These are phyloP conservation scores for Odontocerum albicorne DNA, from an alignment of 2,888 invertebrate species.

Conservation along the genomic window DNA sequence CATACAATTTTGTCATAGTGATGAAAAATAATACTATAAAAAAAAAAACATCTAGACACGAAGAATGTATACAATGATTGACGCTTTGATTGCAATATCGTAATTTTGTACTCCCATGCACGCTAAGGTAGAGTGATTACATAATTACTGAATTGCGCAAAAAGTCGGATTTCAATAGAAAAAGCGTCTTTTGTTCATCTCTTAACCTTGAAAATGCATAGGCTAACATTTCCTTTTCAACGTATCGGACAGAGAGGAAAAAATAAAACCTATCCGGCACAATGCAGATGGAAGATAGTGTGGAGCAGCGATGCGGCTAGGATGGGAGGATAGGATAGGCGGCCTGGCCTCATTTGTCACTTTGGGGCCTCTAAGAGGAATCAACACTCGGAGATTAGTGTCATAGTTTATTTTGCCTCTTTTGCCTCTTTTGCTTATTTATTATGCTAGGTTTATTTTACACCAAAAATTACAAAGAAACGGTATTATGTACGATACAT, in stretches of 20 bases:
- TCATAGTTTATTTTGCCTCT: too few relatives aligned
- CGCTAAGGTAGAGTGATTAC: slow-evolving; percentile 28
- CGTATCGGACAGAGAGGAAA: background rate
- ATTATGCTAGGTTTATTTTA: too few relatives aligned
- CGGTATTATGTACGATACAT: too few relatives aligned
- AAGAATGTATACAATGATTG: slow-evolving; percentile 11
- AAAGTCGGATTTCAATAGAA: slow-evolving; percentile 28
- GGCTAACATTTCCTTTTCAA: slow-evolving; percentile 31
- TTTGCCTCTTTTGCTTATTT: too few relatives aligned
- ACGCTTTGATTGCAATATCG: slow-evolving; percentile 24
- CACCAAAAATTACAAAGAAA: too few relatives aligned
- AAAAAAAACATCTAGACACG: background rate
- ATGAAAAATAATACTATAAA: too few relatives aligned
- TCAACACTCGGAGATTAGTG: too few relatives aligned
- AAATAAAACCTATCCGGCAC: background rate
- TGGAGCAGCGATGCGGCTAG: too few relatives aligned
- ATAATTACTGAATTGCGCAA: slow-evolving; percentile 32
- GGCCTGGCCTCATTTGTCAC: too few relatives aligned
- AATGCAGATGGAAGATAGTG: background rate
- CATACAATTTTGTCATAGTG: background rate
- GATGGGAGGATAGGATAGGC: too few relatives aligned
- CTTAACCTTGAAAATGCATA: slow-evolving; percentile 30
- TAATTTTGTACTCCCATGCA: slow-evolving; percentile 25
- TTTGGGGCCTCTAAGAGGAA: too few relatives aligned
- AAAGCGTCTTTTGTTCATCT: slow-evolving; percentile 32